Percentiles rank a stretch among this genome's conserved stretches.
These are phyloP conservation scores for Cylindroiulus punctatus DNA, from an alignment of 2,888 invertebrate genomes.

Conservation along the genomic window DNA sequence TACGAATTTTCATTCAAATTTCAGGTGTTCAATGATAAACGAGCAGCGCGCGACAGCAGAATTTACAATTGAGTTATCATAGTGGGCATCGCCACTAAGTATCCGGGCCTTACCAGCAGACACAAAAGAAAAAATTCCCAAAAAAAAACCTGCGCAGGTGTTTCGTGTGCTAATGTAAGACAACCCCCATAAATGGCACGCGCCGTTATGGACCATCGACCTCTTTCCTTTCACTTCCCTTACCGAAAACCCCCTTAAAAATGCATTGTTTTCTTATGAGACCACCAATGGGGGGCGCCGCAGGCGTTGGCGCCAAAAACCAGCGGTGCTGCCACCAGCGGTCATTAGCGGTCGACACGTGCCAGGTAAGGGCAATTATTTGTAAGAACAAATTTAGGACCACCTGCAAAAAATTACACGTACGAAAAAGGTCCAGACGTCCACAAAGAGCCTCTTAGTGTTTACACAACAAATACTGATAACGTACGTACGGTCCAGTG, in stretches of 20 bases:
- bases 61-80: neutral
- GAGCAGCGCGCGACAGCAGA: too few relatives aligned
- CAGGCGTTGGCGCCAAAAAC: neutral
- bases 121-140: neutral
- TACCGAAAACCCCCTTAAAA: slow-evolving; percentile 5
- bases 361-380: neutral
- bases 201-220: slow-evolving; percentile 40
- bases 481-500: slow-evolving; percentile 36
- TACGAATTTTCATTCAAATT: too few relatives aligned
- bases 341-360: slow-evolving; percentile 17
- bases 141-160: slow-evolving; percentile 8
- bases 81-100: neutral
- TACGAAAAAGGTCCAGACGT: slow-evolving; percentile 9
- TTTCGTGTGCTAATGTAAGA: slow-evolving; percentile 13
- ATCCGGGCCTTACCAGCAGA: neutral
- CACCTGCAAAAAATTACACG: neutral
- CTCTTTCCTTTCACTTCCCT: slow-evolving; percentile 40
- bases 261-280: slow-evolving; percentile 1
- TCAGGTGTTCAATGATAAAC: too few relatives aligned
- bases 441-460: slow-evolving; percentile 43
- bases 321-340: neutral
- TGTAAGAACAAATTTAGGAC: slow-evolving; percentile 42
- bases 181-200: slow-evolving; percentile 14
- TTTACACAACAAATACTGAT: slow-evolving; percentile 35
- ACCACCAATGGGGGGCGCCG: neutral